phyloP scores from a whole-genome alignment of 2,113 vertebrate species.

The Dasypus novemcinctus region DNA sequence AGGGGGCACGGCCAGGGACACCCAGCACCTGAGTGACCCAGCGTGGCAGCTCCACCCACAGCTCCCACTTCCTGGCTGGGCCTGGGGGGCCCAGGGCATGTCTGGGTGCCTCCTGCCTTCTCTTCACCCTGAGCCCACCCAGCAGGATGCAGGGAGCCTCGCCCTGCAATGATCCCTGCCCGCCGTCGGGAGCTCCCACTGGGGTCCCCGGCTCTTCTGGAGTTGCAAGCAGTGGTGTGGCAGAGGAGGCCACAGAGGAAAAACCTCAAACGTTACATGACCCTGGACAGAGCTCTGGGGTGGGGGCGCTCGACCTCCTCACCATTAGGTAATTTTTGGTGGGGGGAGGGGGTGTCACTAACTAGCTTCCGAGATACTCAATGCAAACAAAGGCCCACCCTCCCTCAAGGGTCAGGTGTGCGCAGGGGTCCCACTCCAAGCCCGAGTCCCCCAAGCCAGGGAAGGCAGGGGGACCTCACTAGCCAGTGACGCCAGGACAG shows the following conservation, averaged over 20 bases:
- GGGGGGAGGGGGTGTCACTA: too few species aligned
- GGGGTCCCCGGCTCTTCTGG: background rate
- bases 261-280: background rate
- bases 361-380: background rate
- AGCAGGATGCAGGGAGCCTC: background rate
- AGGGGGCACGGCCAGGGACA: background rate
- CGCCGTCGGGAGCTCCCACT: background rate
- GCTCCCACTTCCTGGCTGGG: background rate
- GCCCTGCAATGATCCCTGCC: accelerated
- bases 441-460: background rate
- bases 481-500: background rate
- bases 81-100: background rate
- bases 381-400: background rate
- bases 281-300: background rate
- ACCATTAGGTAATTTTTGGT: background rate
- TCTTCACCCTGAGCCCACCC: background rate
- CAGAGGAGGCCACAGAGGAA: background rate
- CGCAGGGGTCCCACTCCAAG: too few species aligned
- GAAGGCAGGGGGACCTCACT: too few species aligned
- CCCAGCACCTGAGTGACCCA: accelerated
- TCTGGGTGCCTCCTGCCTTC: background rate
- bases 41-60: accelerated
- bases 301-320: background rate
- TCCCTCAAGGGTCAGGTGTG: background rate
- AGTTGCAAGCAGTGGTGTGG: background rate